These are phyloP conservation scores for Phalloptychus januarius DNA, from an alignment of 2,797 vertebrate genomes.

Conservation along the genomic window DNA sequence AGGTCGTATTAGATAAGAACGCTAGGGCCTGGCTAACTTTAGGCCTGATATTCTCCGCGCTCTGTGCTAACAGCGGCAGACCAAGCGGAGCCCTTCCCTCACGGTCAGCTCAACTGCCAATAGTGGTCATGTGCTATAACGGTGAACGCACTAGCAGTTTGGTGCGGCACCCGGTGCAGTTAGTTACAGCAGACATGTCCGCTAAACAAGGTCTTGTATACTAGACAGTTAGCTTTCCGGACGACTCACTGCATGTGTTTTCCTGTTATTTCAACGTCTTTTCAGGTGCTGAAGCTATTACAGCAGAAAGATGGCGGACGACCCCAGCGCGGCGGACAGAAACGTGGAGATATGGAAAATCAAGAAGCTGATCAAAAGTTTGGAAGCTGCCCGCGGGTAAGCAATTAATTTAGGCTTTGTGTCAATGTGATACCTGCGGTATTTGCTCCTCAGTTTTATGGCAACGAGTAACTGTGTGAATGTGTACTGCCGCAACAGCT, in stretches of 20 bases:
- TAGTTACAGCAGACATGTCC: not conserved
- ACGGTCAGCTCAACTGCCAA: slow-evolving; percentile 59
- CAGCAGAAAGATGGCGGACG: slow-evolving; percentile 97
- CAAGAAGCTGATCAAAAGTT: slow-evolving; percentile 99
- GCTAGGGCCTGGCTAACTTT: slow-evolving; percentile 74
- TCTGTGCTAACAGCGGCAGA: slow-evolving; percentile 58
- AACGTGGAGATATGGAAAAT: slow-evolving; percentile 99
- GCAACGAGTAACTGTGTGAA: slow-evolving; percentile 7
- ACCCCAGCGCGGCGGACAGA: slow-evolving; percentile 97
- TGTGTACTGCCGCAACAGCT: slow-evolving; percentile 61
- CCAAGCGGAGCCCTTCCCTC: slow-evolving; percentile 51
- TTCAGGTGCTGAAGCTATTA: slow-evolving; percentile 82
- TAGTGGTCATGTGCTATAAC: slow-evolving; percentile 64
- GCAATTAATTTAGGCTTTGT: slow-evolving; percentile 32
- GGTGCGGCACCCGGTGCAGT: slow-evolving; percentile 49
- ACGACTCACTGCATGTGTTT: slow-evolving; percentile 25
- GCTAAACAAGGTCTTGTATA: not conserved
- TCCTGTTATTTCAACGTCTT: slow-evolving; percentile 34
- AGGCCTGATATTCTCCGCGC: slow-evolving; percentile 74
- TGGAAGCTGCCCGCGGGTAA: slow-evolving; percentile 96
- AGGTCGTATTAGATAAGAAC: slow-evolving; percentile 78
- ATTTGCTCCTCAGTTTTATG: not conserved
- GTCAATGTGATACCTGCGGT: accelerated
- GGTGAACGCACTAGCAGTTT: slow-evolving; percentile 51
- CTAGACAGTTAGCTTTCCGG: too few species aligned